phyloP scores from a whole-genome alignment of 2,113 vertebrate genomes.

The Rhinoderma darwinii region DNA sequence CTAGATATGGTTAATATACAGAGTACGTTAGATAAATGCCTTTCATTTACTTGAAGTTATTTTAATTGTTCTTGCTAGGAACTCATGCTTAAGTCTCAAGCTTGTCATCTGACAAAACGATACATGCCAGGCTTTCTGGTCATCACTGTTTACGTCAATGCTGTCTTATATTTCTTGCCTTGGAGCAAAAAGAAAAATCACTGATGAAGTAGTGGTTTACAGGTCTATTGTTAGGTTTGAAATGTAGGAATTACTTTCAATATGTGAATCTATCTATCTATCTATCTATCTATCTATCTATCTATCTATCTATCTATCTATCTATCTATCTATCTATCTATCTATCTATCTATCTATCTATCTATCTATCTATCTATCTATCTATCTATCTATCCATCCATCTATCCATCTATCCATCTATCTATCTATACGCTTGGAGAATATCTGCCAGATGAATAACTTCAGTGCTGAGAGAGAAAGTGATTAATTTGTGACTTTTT shows the following conservation, averaged over 20 bases:
- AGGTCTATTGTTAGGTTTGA: neutral
- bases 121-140: constrained; percentile 38
- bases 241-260: neutral
- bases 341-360: too few relatives aligned
- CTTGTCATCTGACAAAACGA: constrained; percentile 38
- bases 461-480: too few relatives aligned
- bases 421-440: too few relatives aligned
- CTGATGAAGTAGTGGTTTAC: neutral
- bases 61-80: neutral
- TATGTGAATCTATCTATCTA: too few relatives aligned
- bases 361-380: too few relatives aligned
- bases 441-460: too few relatives aligned
- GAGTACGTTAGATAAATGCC: neutral
- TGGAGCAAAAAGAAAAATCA: constrained; percentile 19
- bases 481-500: too few relatives aligned
- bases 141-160: constrained; percentile 25
- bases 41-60: neutral
- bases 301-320: too few relatives aligned
- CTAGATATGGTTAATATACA: neutral
- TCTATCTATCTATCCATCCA: too few relatives aligned
- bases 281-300: too few relatives aligned
- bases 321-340: too few relatives aligned
- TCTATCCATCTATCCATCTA: too few relatives aligned
- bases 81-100: neutral
- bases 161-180: neutral